Percentiles rank a stretch among this genome's conserved stretches.
phyloP scores from a whole-genome alignment of 2,797 vertebrate genomes.

The Semaprochilodus insignis region DNA sequence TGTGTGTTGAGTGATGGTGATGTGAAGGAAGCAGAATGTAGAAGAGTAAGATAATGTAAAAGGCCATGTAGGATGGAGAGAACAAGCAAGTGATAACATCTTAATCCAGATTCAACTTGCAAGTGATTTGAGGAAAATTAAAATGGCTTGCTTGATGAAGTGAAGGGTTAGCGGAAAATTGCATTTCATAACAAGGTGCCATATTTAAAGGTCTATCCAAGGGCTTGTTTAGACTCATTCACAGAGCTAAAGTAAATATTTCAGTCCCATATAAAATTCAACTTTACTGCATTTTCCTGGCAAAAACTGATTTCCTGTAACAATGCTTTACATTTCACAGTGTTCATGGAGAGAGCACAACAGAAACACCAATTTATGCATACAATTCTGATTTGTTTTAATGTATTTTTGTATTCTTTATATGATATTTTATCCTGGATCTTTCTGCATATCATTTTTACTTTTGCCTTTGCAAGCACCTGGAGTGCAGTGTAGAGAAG shows the following conservation, averaged over 20 bases:
- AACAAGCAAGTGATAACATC: slow-evolving; percentile 19
- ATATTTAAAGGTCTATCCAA: slow-evolving; percentile 35
- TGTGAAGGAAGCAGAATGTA: slow-evolving; percentile 27
- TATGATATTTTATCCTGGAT: slow-evolving; percentile 65
- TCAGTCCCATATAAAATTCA: slow-evolving; percentile 34
- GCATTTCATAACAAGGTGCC: slow-evolving; percentile 35
- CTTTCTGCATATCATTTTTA: slow-evolving; percentile 68
- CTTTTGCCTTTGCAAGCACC: slow-evolving; percentile 78
- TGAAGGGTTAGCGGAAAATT: slow-evolving; percentile 11
- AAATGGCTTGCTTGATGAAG: slow-evolving; percentile 7
- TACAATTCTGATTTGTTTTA: slow-evolving; percentile 62
- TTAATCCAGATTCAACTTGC: neutral
- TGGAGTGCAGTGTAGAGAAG: slow-evolving; percentile 78
- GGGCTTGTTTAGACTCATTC: slow-evolving; percentile 18
- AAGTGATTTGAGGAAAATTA: neutral
- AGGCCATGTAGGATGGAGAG: neutral
- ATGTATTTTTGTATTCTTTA: slow-evolving; percentile 61
- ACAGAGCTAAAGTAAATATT: slow-evolving; percentile 8
- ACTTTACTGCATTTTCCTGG: neutral
- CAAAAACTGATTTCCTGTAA: neutral
- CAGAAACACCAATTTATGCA: slow-evolving; percentile 51
- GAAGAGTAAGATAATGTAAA: slow-evolving; percentile 21
- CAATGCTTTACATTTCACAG: slow-evolving; percentile 24
- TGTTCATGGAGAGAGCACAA: slow-evolving; percentile 69
- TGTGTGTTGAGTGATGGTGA: slow-evolving; percentile 21